phyloP scores from a whole-genome alignment of 2,797 vertebrate genomes.

The Sebastolobus altivelis region DNA sequence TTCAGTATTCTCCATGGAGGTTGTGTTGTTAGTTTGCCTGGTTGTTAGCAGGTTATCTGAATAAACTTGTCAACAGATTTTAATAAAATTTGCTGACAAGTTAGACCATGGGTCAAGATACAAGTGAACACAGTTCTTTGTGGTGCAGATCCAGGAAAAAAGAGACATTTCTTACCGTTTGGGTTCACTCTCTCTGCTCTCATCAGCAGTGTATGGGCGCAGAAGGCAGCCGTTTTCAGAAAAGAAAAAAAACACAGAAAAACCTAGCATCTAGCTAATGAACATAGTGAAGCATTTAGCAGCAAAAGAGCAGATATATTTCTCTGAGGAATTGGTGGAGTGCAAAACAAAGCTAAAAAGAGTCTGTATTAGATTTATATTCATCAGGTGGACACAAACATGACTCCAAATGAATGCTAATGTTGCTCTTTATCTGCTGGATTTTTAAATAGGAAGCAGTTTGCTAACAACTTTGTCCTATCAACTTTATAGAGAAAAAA shows the following conservation, averaged over 20 bases:
- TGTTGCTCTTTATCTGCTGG: not conserved
- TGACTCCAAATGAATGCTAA: conserved; percentile 20
- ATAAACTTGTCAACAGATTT: not conserved
- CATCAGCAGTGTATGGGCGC: not conserved
- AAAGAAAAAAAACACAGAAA: conserved; percentile 10
- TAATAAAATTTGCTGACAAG: not conserved
- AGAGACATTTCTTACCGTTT: not conserved
- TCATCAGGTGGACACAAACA: conserved; percentile 14
- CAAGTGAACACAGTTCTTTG: not conserved
- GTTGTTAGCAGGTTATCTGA: not conserved
- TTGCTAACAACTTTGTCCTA: conserved; percentile 6
- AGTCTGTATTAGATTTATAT: conserved; percentile 15
- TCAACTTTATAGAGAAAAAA: not conserved
- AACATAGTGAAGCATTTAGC: conserved; percentile 21
- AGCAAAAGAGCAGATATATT: conserved; percentile 16
- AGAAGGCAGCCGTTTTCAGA: not conserved
- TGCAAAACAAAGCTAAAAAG: conserved; percentile 22
- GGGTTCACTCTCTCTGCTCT: not conserved
- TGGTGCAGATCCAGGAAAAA: not conserved
- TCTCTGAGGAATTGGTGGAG: conserved; percentile 14
- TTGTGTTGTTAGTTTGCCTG: not conserved
- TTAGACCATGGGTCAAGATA: not conserved
- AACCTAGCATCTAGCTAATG: not conserved
- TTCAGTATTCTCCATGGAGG: not conserved
- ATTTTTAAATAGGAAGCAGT: not conserved